Percentiles rank a stretch among this genome's conserved stretches.
Conservation (phyloP, 2,888 invertebrate genomes). For the Microctonus brassicae region DNA sequence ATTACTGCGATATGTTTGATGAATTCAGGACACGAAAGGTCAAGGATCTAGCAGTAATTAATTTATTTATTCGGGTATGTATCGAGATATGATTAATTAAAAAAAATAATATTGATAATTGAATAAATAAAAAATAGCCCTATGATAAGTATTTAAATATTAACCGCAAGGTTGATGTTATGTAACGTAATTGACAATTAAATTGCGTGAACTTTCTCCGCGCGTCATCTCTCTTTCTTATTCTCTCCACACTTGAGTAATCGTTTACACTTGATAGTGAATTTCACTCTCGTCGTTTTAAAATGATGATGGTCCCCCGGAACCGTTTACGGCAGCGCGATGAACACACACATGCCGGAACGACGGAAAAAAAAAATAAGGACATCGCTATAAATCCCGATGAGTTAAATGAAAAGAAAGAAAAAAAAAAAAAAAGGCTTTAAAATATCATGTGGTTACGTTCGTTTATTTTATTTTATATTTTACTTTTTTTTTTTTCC, state of each 20-base stretch:
- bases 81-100: background rate
- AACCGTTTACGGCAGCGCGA: background rate
- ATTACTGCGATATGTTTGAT: background rate
- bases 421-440: conserved; percentile 9
- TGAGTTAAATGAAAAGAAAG: background rate
- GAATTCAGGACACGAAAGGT: conserved; percentile 16
- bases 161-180: conserved; percentile 42
- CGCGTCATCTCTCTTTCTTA: conserved; percentile 20
- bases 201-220: conserved; percentile 36
- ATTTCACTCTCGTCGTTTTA: conserved; percentile 37
- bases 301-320: background rate
- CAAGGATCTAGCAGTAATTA: conserved; percentile 13
- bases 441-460: background rate
- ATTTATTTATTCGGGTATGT: background rate
- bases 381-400: conserved; percentile 31
- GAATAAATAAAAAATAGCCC: conserved; percentile 11
- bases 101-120: background rate
- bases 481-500: conserved; percentile 6
- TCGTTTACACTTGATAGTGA: conserved; percentile 26
- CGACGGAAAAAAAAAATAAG: conserved; percentile 4
- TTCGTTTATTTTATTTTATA: background rate
- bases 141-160: conserved; percentile 31
- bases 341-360: conserved; percentile 2
- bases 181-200: conserved; percentile 34
- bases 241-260: background rate